phyloP scores from a whole-genome alignment of 2,888 invertebrate genomes.

The Adelphocoris suturalis region DNA sequence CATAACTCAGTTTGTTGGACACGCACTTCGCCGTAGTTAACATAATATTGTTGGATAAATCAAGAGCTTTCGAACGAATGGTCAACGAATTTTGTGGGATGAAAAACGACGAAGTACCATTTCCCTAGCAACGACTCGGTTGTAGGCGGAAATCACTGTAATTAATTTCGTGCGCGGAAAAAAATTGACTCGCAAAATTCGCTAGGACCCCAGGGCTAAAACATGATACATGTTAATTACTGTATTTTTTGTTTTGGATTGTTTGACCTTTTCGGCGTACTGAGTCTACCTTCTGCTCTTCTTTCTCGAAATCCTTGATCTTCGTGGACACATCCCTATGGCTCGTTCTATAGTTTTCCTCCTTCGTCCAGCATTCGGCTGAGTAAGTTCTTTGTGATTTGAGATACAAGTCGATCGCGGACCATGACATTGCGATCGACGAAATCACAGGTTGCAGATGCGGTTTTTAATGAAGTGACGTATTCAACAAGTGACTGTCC shows the following conservation, averaged over 20 bases:
- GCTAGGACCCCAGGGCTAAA: too few species aligned
- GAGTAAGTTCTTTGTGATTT: neutral
- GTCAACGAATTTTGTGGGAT: too few species aligned
- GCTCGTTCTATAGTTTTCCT: neutral
- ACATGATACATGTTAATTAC: too few species aligned
- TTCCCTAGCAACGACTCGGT: too few species aligned
- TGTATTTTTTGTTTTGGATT: neutral
- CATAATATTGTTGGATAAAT: too few species aligned
- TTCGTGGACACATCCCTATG: constrained; percentile 6
- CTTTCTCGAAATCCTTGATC: constrained; percentile 28
- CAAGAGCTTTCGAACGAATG: too few species aligned
- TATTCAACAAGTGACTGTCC: constrained; percentile 17
- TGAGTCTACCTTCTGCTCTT: neutral
- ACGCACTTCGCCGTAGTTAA: too few species aligned
- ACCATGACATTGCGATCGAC: constrained; percentile 16
- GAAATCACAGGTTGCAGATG: constrained; percentile 25
- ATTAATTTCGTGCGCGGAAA: too few species aligned
- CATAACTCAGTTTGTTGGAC: too few species aligned
- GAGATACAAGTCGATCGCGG: neutral
- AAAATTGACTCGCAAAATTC: too few species aligned
- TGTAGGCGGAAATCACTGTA: too few species aligned
- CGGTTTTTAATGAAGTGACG: constrained; percentile 7
- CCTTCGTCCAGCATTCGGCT: neutral
- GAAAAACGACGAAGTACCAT: too few species aligned
- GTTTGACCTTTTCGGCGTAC: neutral